Conservation (phyloP, 2,888 invertebrate genomes). For the Chloromyia formosa region DNA sequence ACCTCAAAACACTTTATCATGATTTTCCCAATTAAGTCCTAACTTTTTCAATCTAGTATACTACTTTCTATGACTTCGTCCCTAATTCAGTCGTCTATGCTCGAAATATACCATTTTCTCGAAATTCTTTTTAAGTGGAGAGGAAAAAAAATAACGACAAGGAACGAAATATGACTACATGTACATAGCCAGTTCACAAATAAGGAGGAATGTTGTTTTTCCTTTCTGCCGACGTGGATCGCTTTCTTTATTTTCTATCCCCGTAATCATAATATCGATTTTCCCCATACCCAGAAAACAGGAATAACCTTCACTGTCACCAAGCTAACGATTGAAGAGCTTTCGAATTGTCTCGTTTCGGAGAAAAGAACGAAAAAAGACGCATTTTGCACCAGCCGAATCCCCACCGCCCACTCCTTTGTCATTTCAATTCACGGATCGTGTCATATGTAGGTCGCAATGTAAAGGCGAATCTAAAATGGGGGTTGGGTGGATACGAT, state of each 20-base stretch:
- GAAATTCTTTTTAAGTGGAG: not conserved
- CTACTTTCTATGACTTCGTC: not conserved
- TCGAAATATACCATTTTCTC: too few relatives aligned
- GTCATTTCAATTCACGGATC: not conserved
- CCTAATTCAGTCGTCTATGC: not conserved
- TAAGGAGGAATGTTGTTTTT: not conserved
- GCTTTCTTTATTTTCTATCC: not conserved
- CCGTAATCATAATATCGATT: constrained; percentile 8
- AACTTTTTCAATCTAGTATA: not conserved
- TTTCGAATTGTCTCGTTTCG: not conserved
- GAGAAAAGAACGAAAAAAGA: constrained; percentile 9
- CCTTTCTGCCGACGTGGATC: not conserved
- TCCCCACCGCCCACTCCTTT: not conserved
- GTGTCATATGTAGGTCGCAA: not conserved
- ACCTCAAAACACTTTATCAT: not conserved
- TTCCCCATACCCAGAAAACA: not conserved
- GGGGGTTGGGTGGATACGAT: not conserved
- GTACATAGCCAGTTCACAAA: constrained; percentile 6
- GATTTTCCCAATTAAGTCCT: constrained; percentile 12
- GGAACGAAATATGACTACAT: not conserved
- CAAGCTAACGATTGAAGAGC: not conserved
- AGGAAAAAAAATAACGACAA: not conserved
- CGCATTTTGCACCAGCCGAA: not conserved
- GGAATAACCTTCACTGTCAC: not conserved
- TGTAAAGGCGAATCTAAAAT: not conserved